phyloP scores from a whole-genome alignment of 1,140 invertebrate species.

The Drosophila hydei region DNA sequence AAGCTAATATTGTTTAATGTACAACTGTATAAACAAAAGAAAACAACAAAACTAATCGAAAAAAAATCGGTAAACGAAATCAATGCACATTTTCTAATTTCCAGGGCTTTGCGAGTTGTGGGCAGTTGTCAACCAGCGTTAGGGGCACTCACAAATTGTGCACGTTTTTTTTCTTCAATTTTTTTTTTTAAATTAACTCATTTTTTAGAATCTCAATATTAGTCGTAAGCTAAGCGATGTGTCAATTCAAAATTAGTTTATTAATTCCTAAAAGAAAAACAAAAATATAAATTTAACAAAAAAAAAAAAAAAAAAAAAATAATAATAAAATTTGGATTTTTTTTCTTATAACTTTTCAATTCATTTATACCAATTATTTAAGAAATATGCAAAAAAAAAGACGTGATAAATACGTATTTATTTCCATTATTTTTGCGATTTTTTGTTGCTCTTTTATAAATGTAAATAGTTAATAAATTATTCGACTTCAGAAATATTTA shows the following conservation, averaged over 20 bases:
- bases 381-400: no score
- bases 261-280: not conserved
- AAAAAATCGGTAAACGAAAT: not conserved
- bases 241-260: constrained; percentile 2
- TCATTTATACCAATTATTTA: no score
- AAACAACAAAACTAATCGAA: not conserved
- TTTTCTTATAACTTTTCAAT: no score
- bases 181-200: not conserved
- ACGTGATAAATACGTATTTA: no score
- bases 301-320: no score
- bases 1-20: constrained; percentile 26
- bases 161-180: not conserved
- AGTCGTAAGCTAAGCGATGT: not conserved
- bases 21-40: constrained; percentile 9
- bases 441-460: no score
- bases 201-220: constrained; percentile 10
- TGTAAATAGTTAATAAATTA: no score
- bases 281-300: not conserved
- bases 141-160: not conserved
- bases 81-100: not conserved
- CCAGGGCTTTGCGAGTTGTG: not conserved
- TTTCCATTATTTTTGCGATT: no score
- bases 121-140: not conserved
- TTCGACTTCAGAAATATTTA: no score
- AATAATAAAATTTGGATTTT: no score